Percentiles rank a stretch among this genome's conserved stretches.
These are phyloP conservation scores for Anthrax anthrax DNA, from an alignment of 2,888 invertebrate species.

Conservation along the genomic window DNA sequence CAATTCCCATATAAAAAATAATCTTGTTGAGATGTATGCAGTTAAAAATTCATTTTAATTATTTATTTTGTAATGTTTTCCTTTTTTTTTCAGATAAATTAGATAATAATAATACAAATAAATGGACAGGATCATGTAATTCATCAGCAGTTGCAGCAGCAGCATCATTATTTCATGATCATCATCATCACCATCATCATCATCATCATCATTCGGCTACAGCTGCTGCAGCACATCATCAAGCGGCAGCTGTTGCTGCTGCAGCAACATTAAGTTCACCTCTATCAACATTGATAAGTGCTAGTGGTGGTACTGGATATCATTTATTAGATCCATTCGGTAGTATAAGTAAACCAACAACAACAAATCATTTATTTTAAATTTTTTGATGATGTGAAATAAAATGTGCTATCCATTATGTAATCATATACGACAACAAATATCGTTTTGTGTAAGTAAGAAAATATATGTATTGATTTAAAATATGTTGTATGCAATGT, in stretches of 20 bases:
- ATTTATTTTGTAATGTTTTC: no score
- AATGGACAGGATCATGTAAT: constrained; percentile 14
- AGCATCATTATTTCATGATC: background rate
- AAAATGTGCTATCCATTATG: no score
- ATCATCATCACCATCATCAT: constrained; percentile 8
- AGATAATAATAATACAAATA: constrained; percentile 14
- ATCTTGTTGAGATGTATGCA: no score
- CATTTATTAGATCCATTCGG: constrained; percentile 16
- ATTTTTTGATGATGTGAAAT: no score
- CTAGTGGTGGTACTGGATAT: constrained; percentile 13
- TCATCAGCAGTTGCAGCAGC: constrained; percentile 3
- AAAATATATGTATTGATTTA: no score
- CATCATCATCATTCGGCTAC: constrained; percentile 11
- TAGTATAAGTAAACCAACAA: constrained; percentile 1
- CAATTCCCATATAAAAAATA: no score
- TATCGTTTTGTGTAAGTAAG: no score
- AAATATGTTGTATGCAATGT: no score
- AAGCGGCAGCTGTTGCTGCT: constrained; percentile 13
- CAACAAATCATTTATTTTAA: background rate
- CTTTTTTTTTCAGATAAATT: constrained; percentile 13
- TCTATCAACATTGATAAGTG: constrained; percentile 14
- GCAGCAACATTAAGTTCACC: constrained; percentile 16
- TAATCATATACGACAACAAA: no score
- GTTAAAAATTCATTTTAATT: no score
- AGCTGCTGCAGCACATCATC: constrained; percentile 1